phyloP scores from a whole-genome alignment of 2,797 vertebrate genomes.

The Sardinella longiceps region DNA sequence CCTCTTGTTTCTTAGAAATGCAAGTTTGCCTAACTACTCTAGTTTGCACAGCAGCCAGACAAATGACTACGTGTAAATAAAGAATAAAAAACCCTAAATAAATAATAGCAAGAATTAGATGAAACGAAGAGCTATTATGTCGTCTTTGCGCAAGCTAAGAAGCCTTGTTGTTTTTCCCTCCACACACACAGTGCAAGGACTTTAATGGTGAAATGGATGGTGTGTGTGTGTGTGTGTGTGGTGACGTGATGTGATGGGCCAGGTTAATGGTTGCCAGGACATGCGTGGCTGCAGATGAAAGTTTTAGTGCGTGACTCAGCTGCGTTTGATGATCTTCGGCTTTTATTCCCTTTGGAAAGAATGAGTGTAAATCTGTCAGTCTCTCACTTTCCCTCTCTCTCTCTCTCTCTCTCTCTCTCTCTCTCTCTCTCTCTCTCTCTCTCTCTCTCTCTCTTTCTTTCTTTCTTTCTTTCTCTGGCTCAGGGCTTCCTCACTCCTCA shows the following conservation, averaged over 20 bases:
- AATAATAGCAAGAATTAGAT: background rate
- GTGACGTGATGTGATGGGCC: background rate
- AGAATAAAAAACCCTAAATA: background rate
- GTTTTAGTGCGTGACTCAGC: conserved; percentile 11
- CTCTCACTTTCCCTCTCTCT: background rate
- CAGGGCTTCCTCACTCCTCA: background rate
- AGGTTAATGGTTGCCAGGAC: background rate
- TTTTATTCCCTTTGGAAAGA: background rate
- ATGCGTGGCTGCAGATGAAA: background rate
- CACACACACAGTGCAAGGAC: background rate
- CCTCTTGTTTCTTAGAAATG: background rate
- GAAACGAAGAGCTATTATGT: background rate
- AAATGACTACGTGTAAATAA: background rate
- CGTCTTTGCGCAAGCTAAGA: background rate
- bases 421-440: background rate
- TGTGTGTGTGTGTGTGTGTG: background rate
- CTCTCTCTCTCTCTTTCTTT: background rate
- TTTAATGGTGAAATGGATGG: background rate
- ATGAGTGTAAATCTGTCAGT: conserved; percentile 2
- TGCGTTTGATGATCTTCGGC: background rate
- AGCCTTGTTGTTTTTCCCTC: background rate
- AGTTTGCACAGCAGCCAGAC: background rate
- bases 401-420: background rate
- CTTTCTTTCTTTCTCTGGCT: background rate
- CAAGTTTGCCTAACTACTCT: background rate